Evolutionary conservation across 2,888 invertebrate species (phyloP).

Genomic region (Drosophila fungiperda): DNA sequence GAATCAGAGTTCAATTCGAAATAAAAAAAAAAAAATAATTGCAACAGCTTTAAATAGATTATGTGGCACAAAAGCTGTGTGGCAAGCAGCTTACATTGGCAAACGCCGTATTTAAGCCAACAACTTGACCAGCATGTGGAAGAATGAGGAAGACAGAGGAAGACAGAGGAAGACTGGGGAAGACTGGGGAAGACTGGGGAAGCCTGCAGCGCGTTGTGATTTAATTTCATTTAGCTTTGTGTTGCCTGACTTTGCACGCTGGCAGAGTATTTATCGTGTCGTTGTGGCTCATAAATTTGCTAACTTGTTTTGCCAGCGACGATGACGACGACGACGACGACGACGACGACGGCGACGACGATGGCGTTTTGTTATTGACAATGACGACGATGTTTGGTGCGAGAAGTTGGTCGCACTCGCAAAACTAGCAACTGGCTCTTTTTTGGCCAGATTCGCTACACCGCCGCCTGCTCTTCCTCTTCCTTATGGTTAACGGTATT

Average conservation of each 20-base stretch:
- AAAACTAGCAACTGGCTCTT: not conserved
- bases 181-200: no score
- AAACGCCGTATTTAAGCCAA: not conserved
- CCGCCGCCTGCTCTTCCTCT: not conserved
- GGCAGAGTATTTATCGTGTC: constrained; percentile 32
- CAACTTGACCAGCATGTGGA: not conserved
- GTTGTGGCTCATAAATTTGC: constrained; percentile 7
- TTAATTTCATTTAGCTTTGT: not conserved
- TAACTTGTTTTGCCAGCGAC: constrained; percentile 48
- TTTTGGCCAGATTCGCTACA: constrained; percentile 26
- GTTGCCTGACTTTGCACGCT: not conserved
- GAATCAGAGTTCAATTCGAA: constrained; percentile 1
- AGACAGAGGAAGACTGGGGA: no score
- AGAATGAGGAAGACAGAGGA: no score
- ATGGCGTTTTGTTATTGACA: constrained; percentile 41
- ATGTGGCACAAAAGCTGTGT: not conserved
- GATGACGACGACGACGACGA: constrained; percentile 49
- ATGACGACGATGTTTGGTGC: constrained; percentile 63
- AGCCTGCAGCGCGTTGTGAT: not conserved
- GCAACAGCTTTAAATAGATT: constrained; percentile 1
- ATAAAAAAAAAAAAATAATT: not conserved
- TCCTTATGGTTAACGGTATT: not conserved
- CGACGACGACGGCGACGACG: constrained; percentile 37
- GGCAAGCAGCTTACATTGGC: not conserved
- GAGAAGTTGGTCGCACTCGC: not conserved